Percentiles rank a stretch among this genome's conserved stretches.
Evolutionary conservation across 2,797 vertebrate species (phyloP).

Genomic region (Clarias pachynema): DNA sequence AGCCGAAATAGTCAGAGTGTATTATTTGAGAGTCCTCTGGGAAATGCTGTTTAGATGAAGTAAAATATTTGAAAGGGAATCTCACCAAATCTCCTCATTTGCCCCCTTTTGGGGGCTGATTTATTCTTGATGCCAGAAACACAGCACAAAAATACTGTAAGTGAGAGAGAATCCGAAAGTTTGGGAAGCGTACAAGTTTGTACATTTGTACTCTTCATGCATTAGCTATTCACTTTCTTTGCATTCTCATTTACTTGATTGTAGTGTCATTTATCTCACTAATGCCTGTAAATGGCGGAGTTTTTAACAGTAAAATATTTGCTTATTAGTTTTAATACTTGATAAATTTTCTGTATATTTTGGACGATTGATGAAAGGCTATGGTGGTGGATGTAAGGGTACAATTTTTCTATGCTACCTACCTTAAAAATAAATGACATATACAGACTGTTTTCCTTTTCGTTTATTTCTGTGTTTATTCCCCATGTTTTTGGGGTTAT

Average conservation of each 20-base stretch:
- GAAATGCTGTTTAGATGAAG: constrained; percentile 4
- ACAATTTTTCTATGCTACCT: constrained; percentile 52
- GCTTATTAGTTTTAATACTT: constrained; percentile 50
- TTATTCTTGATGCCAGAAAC: constrained; percentile 64
- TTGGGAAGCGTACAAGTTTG: constrained; percentile 63
- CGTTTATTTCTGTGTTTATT: constrained; percentile 32
- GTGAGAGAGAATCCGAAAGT: constrained; percentile 65
- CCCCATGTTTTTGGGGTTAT: constrained; percentile 45
- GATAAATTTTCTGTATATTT: constrained; percentile 59
- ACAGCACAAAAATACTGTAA: constrained; percentile 63
- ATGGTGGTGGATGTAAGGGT: constrained; percentile 53
- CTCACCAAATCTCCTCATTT: background rate
- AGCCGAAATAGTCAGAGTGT: constrained; percentile 33
- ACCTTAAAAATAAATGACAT: constrained; percentile 61
- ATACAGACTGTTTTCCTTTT: constrained; percentile 47
- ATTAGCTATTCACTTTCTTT: constrained; percentile 57
- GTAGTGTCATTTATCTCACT: constrained; percentile 58
- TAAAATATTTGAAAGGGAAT: background rate
- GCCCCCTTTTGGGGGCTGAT: constrained; percentile 30
- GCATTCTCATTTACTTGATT: constrained; percentile 56
- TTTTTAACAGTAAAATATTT: constrained; percentile 55
- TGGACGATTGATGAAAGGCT: constrained; percentile 45
- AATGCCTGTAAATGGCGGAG: constrained; percentile 67
- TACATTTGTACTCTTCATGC: constrained; percentile 66
- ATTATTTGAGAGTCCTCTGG: constrained; percentile 34